A percentile compares a stretch with the other conserved stretches of the same genome.
Evolutionary conservation across 2,888 invertebrate species (phyloP).

Genomic region (Punctoribates punctum): DNA sequence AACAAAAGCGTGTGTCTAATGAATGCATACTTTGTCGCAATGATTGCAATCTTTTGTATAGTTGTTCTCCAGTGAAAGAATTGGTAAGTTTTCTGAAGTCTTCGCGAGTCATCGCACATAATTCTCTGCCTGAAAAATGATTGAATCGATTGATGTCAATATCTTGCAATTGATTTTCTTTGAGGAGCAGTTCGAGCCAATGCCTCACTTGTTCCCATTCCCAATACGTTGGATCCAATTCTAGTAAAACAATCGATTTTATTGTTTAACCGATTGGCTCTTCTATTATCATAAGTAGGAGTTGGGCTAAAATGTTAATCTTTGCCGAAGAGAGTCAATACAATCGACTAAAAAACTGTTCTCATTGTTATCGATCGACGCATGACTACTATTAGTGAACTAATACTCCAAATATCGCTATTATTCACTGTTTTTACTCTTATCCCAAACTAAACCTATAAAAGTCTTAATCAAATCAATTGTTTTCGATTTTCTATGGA

Average conservation of each 20-base stretch:
- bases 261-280: constrained; percentile 9
- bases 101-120: constrained; percentile 52
- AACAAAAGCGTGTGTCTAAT: not conserved
- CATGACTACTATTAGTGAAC: not conserved
- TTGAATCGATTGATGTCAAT: constrained; percentile 51
- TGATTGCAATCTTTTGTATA: constrained; percentile 51
- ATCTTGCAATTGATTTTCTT: constrained; percentile 51
- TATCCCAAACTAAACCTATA: not conserved
- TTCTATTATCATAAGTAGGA: constrained; percentile 20
- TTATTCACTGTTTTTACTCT: not conserved
- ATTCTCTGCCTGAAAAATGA: constrained; percentile 51
- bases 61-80: constrained; percentile 51
- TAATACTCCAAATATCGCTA: too few relatives aligned
- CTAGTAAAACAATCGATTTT: constrained; percentile 9
- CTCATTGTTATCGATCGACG: constrained; percentile 9
- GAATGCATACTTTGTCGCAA: constrained; percentile 49
- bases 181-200: constrained; percentile 53
- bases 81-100: constrained; percentile 51
- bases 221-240: constrained; percentile 52
- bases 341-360: not conserved
- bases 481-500: too few relatives aligned
- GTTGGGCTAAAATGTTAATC: constrained; percentile 21
- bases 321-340: not conserved
- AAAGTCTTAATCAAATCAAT: not conserved
- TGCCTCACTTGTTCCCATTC: constrained; percentile 51